Evolutionary conservation across 37 sponge, comb jelly and placozoan species (phyloP), one percentile per base, ranked within the genome.

Genomic region (Corticium candelabrum): DNA sequence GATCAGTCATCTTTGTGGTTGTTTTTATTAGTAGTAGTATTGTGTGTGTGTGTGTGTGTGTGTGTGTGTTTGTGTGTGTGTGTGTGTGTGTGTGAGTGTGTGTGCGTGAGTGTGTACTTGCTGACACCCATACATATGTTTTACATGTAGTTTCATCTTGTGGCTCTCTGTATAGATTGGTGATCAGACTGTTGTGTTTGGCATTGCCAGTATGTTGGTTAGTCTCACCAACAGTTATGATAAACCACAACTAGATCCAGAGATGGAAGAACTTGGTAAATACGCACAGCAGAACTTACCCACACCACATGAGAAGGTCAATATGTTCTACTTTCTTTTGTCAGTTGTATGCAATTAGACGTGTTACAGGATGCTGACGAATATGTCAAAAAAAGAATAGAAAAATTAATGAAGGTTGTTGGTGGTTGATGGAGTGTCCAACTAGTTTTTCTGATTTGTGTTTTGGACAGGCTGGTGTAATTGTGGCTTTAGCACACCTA

Each of bases 171-270:
- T 72, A n/a, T 15, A 72, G 36, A 36, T 21, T 15, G 37, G 62
- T 27, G 92, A 94, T 73, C 80, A 81, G 38, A 85, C 96, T 37
- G 72, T 92, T 38, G 74, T 87, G 0, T 95, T 77, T 86, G 96
- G 93, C 21, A 37, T 87, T 0, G 84, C 89, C 1, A 84, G 87
- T 38, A 83, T 88, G 34, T 69, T 96, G 29, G 96, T 96, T 81
- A 96, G 92, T 73, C 82, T 96, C 21, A 96, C 90, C 68, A 96
- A 96, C 83, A 92, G 96, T 82, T 96, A 96, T 37, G 96, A 96
- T 11, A 89, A 90, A 68, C 85, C 86, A 35, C 90, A 96, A 43
- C 85, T 70, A 43, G 84, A 93, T 34, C 86, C 80, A 4, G 90
- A 96, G 62, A 70, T 92, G 76, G 94, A 94, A 69, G 83, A 92